phyloP scores from a whole-genome alignment of 2,113 vertebrate species.

The Perognathus longimembris region DNA sequence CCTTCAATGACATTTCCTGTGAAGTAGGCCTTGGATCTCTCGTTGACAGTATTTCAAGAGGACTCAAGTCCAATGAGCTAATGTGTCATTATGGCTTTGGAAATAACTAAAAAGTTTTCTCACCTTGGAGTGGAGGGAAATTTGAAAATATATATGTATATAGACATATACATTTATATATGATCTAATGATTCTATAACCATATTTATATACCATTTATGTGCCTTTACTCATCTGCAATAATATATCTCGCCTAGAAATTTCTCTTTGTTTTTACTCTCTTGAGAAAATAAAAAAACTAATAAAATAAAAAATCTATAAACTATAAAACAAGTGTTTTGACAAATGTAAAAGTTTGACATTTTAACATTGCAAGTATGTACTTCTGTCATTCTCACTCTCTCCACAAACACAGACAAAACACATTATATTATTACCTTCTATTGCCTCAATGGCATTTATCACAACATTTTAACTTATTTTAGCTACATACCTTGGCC shows the following conservation, averaged over 20 bases:
- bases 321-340: background rate
- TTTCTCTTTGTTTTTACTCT: slow-evolving; percentile 61
- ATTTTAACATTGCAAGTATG: slow-evolving; percentile 34
- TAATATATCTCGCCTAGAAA: slow-evolving; percentile 30
- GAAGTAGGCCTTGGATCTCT: slow-evolving; percentile 10
- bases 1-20: background rate
- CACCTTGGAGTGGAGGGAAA: slow-evolving; percentile 37
- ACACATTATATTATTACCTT: too few species aligned
- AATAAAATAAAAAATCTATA: background rate
- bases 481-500: slow-evolving; percentile 1
- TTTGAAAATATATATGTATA: background rate
- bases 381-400: too few species aligned
- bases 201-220: slow-evolving; percentile 57
- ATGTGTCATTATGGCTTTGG: background rate
- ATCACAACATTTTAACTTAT: slow-evolving; percentile 12
- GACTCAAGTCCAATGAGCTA: slow-evolving; percentile 22
- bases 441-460: background rate
- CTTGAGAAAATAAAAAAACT: slow-evolving; percentile 2
- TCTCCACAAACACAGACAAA: too few species aligned
- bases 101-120: slow-evolving; percentile 54
- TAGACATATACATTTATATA: background rate
- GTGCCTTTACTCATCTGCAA: slow-evolving; percentile 50
- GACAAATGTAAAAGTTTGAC: slow-evolving; percentile 48
- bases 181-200: slow-evolving; percentile 47
- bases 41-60: slow-evolving; percentile 53